Conservation (phyloP, 2,113 vertebrate genomes). For the Morone saxatilis region DNA sequence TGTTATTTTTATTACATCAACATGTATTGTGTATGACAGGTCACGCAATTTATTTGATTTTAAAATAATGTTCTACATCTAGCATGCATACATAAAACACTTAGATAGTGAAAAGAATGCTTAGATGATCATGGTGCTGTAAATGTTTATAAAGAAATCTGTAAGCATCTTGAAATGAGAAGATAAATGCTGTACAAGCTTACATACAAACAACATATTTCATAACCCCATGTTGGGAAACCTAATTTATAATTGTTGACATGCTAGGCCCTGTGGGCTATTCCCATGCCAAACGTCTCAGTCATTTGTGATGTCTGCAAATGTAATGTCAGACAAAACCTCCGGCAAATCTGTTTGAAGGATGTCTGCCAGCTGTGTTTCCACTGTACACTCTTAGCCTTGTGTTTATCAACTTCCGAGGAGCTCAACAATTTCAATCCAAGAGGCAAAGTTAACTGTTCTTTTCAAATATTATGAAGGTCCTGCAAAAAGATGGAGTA, state of each 20-base stretch:
- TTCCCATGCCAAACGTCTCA: constrained; percentile 53
- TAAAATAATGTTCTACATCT: background rate
- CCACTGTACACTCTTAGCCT: constrained; percentile 30
- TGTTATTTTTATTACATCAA: constrained; percentile 17
- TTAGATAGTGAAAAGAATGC: too few species aligned
- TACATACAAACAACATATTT: constrained; percentile 42
- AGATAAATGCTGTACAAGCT: constrained; percentile 16
- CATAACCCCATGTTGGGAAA: constrained; percentile 34
- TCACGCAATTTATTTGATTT: background rate
- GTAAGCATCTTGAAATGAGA: background rate
- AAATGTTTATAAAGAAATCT: background rate
- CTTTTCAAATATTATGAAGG: constrained; percentile 6
- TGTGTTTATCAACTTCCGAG: constrained; percentile 39
- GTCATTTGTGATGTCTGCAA: constrained; percentile 67
- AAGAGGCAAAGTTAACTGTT: constrained; percentile 18
- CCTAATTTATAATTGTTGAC: constrained; percentile 51
- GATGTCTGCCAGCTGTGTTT: constrained; percentile 67
- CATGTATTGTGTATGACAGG: constrained; percentile 19
- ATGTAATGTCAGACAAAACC: constrained; percentile 72
- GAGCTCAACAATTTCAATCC: constrained; percentile 9
- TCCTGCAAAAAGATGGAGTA: background rate
- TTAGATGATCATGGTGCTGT: background rate
- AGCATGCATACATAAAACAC: background rate
- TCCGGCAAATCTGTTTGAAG: constrained; percentile 54
- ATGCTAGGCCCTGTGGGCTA: constrained; percentile 34